Conservation (phyloP, 2,888 invertebrate species). For the Melolontha melolontha region DNA sequence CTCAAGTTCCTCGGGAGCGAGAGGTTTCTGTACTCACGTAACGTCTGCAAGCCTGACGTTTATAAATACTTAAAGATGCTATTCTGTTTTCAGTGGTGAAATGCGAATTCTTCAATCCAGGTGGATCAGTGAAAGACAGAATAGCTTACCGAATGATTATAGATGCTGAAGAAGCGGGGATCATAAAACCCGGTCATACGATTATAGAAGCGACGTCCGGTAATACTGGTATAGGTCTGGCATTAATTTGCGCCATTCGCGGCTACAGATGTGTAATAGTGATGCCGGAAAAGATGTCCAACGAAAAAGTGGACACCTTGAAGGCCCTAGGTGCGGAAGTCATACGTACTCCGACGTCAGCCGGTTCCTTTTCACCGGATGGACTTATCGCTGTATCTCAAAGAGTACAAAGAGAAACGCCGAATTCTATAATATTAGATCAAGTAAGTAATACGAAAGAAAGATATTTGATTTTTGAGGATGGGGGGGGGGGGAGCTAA, state of each 20-base stretch:
- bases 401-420: conserved; percentile 84
- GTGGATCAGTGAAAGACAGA: conserved; percentile 96
- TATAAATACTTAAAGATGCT: no score
- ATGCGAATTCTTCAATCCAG: conserved; percentile 97
- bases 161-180: conserved; percentile 90
- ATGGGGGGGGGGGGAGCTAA: no score
- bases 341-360: conserved; percentile 94
- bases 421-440: conserved; percentile 91
- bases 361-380: conserved; percentile 87
- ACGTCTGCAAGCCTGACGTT: no score
- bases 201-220: conserved; percentile 96
- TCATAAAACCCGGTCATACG: conserved; percentile 89
- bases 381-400: conserved; percentile 92
- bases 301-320: conserved; percentile 94
- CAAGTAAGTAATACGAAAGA: conserved; percentile 84
- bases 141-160: conserved; percentile 94
- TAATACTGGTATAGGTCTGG: conserved; percentile 91
- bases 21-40: no score
- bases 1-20: no score
- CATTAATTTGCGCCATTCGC: conserved; percentile 91
- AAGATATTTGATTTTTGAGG: no score
- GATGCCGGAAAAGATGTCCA: conserved; percentile 99
- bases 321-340: conserved; percentile 94
- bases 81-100: conserved; percentile 81
- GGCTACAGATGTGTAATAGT: conserved; percentile 96